A percentile compares a stretch with the other conserved stretches of the same genome.
These are phyloP conservation scores for Lasioglossum zephyrum DNA, from an alignment of 2,888 invertebrate genomes.

Conservation along the genomic window DNA sequence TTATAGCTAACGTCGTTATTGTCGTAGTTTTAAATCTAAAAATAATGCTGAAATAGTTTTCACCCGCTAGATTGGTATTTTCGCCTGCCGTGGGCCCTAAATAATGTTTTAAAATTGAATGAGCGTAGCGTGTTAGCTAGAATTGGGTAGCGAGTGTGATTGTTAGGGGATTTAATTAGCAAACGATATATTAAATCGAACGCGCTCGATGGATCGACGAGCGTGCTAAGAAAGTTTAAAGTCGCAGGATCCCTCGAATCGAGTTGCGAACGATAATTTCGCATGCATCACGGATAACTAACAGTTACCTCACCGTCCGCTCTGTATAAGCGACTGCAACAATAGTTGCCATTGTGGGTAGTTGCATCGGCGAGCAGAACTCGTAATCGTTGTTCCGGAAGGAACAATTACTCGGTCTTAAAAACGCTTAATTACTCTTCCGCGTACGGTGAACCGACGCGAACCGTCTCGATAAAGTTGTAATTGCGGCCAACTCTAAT, in stretches of 20 bases:
- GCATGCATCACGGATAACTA: constrained; percentile 57
- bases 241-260: constrained; percentile 30
- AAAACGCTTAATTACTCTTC: constrained; percentile 70
- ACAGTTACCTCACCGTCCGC: constrained; percentile 59
- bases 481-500: constrained; percentile 35
- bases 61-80: no score
- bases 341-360: constrained; percentile 57
- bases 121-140: neutral
- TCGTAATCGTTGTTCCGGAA: constrained; percentile 65
- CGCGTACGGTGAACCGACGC: constrained; percentile 45
- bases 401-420: constrained; percentile 66
- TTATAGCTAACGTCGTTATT: no score
- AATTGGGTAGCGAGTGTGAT: no score
- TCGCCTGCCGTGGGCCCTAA: neutral
- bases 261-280: constrained; percentile 40
- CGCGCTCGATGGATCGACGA: constrained; percentile 19
- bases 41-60: no score
- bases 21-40: no score
- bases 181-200: constrained; percentile 37
- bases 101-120: neutral
- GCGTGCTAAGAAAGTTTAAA: constrained; percentile 49
- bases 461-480: constrained; percentile 37
- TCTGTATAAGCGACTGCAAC: constrained; percentile 51
- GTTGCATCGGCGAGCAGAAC: constrained; percentile 28
- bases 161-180: constrained; percentile 28